Evolutionary conservation across 2,797 vertebrate genomes (phyloP).

Genomic region (Chelmon rostratus): DNA sequence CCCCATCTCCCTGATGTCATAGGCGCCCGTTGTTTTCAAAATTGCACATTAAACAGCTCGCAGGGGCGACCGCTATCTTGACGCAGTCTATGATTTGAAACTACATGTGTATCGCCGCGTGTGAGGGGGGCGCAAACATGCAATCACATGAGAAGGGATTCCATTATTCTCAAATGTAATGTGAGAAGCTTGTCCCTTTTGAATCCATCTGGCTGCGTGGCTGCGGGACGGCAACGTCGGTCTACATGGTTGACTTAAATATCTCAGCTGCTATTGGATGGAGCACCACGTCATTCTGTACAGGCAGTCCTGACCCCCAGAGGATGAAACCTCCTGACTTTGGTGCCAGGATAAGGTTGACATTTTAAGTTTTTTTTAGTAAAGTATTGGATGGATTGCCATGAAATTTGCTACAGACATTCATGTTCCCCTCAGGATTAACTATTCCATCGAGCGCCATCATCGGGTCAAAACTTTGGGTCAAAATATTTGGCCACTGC

Average conservation of each 20-base stretch:
- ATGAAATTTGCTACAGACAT: not conserved
- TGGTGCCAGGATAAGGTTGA: not conserved
- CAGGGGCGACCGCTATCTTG: slow-evolving; percentile 11
- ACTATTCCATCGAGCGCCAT: no score
- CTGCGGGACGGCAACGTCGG: not conserved
- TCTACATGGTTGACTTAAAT: not conserved
- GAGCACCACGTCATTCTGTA: not conserved
- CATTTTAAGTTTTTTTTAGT: not conserved
- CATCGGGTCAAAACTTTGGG: no score
- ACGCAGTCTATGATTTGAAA: slow-evolving; percentile 6
- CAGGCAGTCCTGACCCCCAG: not conserved
- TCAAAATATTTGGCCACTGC: no score
- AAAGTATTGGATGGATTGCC: not conserved
- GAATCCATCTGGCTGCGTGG: not conserved
- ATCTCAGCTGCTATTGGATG: not conserved
- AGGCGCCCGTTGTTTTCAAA: slow-evolving; percentile 32
- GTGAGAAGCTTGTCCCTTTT: not conserved
- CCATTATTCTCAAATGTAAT: not conserved
- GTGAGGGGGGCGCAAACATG: not conserved
- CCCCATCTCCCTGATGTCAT: slow-evolving; percentile 17
- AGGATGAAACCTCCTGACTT: not conserved
- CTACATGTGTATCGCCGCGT: not conserved
- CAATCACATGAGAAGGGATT: not conserved
- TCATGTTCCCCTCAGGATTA: not conserved
- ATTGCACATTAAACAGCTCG: slow-evolving; percentile 31